Base-by-base conservation (phyloP, 2,797 vertebrate genomes). In the Enteromius viviparus region DNA sequence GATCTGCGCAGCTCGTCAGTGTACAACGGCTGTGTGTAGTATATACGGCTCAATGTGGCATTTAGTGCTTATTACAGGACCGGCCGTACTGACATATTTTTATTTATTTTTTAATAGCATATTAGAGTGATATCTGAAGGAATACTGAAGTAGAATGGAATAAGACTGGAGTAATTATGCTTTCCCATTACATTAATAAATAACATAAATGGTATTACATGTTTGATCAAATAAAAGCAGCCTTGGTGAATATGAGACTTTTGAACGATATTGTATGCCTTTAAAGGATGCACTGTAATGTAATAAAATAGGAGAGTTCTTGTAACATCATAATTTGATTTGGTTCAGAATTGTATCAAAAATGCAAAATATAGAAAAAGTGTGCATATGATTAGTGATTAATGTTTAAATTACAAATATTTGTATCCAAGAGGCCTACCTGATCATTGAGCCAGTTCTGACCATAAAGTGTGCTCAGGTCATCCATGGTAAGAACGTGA, bases 381-480 rank as follows among this genome's bases (percentile, higher is more conserved):
- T 60, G 14, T 58, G 26, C 21, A 42, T 23, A 55, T 55, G n/a
- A 34, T 42, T 42, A 23, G 34, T 3, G 21, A 55, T 76, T 51
- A 72, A 23, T 19, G 12, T 45, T 26, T 7, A 45, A 74, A 66
- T 17, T 34, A 29, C 12, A 29, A 29, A 49, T 47, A 7, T 65
- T 66, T 12, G 53, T 60, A 45, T 32, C 23, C 11, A 58, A 74
- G 17, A 3, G 21, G 14, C 83, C 9, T 86, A 98, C 97, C 96
- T 98, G 97, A 91, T 98, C 96, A 26, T 97, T 98, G 77, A 97
- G 96, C 96, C 96, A 97, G 92, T 98, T 97, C 91, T 97, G 96
- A 60, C 97, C 96, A 12, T 97, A 98, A 69, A 98, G 92, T 0
- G 96, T 98, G 64, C 95, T 95, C 79, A 98, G 93, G 89, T 98